Conservation (phyloP, 2,113 vertebrate species). For the Gallinago jamesoni region DNA sequence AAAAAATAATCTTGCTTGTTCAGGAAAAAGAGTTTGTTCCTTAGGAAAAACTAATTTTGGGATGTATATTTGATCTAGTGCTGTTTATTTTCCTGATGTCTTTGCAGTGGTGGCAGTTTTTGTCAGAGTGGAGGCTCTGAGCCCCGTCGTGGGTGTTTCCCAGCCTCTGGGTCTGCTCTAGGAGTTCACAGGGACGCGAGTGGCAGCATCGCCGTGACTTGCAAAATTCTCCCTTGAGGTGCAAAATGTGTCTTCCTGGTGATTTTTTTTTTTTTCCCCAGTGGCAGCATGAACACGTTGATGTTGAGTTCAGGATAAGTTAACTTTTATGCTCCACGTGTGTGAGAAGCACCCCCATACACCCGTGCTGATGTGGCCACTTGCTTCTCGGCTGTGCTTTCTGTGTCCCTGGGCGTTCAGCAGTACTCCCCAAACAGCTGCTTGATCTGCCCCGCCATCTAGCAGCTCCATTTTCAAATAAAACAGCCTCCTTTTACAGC, state of each 20-base stretch:
- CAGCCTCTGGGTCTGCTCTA: fast-evolving
- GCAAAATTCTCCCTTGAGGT: background rate
- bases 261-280: too few species aligned
- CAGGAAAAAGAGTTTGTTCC: background rate
- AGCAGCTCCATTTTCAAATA: background rate
- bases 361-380: fast-evolving
- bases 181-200: background rate
- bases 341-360: background rate
- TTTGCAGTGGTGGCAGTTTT: background rate
- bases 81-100: background rate
- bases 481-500: background rate
- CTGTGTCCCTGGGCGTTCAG: fast-evolving
- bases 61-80: background rate
- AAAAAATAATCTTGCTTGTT: background rate
- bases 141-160: background rate
- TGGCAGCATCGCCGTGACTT: fast-evolving
- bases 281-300: background rate
- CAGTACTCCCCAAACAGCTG: background rate
- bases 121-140: background rate
- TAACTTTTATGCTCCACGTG: background rate
- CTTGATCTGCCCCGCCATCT: background rate
- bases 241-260: background rate
- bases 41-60: background rate
- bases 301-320: background rate
- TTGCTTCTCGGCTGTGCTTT: background rate